Conservation (phyloP, 2,888 invertebrate species). For the Ophion obscuratus region DNA sequence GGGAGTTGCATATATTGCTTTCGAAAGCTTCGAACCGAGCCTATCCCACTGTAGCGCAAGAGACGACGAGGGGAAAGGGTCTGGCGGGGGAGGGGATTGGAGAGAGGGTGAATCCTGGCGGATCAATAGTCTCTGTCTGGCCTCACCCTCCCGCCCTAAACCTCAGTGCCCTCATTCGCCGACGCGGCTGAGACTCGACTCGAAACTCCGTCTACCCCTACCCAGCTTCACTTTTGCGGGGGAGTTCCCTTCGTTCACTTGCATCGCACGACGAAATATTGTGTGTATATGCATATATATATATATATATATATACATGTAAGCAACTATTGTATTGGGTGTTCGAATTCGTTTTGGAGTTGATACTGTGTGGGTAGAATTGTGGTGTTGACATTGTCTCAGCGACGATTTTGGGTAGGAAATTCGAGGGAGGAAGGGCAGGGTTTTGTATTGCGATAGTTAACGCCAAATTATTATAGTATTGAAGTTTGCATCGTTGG, state of each 20-base stretch:
- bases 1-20: conserved; percentile 41
- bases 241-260: conserved; percentile 24
- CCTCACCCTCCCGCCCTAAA: conserved; percentile 81
- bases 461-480: background rate
- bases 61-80: conserved; percentile 39
- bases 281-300: background rate
- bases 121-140: conserved; percentile 83
- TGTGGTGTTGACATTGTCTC: conserved; percentile 53
- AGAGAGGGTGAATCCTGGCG: conserved; percentile 79
- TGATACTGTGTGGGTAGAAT: conserved; percentile 31
- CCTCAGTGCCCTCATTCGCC: conserved; percentile 82
- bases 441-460: background rate
- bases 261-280: conserved; percentile 30
- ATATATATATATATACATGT: background rate
- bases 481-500: no score
- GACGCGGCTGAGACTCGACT: conserved; percentile 74
- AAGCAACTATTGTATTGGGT: conserved; percentile 14
- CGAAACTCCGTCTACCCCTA: conserved; percentile 71
- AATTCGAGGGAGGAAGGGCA: background rate
- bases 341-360: conserved; percentile 9
- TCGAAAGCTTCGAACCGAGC: conserved; percentile 80
- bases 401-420: conserved; percentile 31
- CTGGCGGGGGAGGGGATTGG: conserved; percentile 42
- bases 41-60: conserved; percentile 80
- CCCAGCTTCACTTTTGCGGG: conserved; percentile 44